These are phyloP conservation scores for Drosophila colorata DNA, from an alignment of 2,888 invertebrate species.

Conservation along the genomic window DNA sequence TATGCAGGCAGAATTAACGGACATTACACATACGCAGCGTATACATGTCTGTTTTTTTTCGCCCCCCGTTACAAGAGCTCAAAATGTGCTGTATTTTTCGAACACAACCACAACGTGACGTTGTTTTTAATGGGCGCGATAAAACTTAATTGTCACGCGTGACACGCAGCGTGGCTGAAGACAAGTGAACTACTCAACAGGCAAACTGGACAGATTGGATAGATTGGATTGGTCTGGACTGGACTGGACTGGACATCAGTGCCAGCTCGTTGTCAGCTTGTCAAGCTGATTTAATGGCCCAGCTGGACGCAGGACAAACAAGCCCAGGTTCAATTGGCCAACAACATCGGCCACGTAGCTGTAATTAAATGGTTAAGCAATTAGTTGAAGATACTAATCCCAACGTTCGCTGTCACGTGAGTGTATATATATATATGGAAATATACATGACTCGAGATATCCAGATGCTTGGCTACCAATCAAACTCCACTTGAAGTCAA, in stretches of 20 bases:
- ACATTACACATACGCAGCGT: constrained; percentile 32
- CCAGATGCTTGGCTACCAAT: constrained; percentile 27
- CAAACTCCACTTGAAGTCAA: constrained; percentile 52
- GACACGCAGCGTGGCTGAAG: constrained; percentile 1
- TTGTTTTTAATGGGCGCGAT: constrained; percentile 40
- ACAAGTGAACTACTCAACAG: constrained; percentile 20
- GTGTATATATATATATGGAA: neutral
- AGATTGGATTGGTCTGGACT: constrained; percentile 8
- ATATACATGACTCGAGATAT: neutral
- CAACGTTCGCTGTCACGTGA: constrained; percentile 14
- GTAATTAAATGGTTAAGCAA: constrained; percentile 65
- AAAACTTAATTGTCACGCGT: constrained; percentile 42
- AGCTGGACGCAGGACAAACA: constrained; percentile 19
- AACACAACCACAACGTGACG: neutral
- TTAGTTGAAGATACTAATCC: constrained; percentile 56
- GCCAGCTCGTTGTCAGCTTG: constrained; percentile 43
- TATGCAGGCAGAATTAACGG: neutral
- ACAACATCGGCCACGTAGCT: constrained; percentile 40
- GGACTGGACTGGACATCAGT: constrained; percentile 12
- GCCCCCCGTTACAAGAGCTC: constrained; percentile 24
- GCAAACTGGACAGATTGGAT: neutral
- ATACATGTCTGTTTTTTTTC: constrained; percentile 8
- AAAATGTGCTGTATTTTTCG: constrained; percentile 15
- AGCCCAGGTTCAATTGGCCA: constrained; percentile 27
- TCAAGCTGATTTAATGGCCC: constrained; percentile 63